Evolutionary conservation across 1,140 invertebrate species (phyloP).

Genomic region (Spodoptera litura): DNA sequence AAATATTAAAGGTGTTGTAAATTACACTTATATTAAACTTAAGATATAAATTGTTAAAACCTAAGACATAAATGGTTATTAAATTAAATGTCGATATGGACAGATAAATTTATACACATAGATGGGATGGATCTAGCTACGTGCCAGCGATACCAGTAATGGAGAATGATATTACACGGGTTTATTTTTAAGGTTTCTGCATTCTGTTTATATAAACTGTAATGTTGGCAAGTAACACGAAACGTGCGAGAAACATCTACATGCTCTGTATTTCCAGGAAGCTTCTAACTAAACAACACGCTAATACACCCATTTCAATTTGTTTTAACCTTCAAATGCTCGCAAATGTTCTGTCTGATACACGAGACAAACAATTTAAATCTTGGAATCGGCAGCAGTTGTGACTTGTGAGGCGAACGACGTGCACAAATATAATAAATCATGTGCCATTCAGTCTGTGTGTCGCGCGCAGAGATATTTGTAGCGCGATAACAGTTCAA

Average conservation of each 20-base stretch:
- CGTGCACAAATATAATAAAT: conserved; percentile 76
- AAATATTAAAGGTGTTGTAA: too few species aligned
- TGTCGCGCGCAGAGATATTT: conserved; percentile 64
- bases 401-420: conserved; percentile 53
- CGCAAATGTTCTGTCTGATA: conserved; percentile 67
- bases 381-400: conserved; percentile 58
- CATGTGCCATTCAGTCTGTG: conserved; percentile 64
- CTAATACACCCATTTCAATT: conserved; percentile 58
- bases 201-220: conserved; percentile 64
- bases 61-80: too few species aligned
- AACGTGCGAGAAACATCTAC: conserved; percentile 66
- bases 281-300: conserved; percentile 61
- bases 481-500: conserved; percentile 62
- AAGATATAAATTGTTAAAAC: too few species aligned
- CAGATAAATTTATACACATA: too few species aligned
- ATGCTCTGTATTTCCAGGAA: conserved; percentile 71
- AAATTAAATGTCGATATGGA: too few species aligned
- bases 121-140: too few species aligned
- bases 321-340: conserved; percentile 75
- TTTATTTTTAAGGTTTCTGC: conserved; percentile 46
- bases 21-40: too few species aligned
- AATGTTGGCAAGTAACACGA: conserved; percentile 68
- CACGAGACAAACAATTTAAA: conserved; percentile 70
- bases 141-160: background rate
- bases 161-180: background rate